Percentiles rank a stretch among this genome's conserved stretches.
These are phyloP conservation scores for Takifugu bimaculatus DNA, from an alignment of 2,113 vertebrate genomes.

Conservation along the genomic window DNA sequence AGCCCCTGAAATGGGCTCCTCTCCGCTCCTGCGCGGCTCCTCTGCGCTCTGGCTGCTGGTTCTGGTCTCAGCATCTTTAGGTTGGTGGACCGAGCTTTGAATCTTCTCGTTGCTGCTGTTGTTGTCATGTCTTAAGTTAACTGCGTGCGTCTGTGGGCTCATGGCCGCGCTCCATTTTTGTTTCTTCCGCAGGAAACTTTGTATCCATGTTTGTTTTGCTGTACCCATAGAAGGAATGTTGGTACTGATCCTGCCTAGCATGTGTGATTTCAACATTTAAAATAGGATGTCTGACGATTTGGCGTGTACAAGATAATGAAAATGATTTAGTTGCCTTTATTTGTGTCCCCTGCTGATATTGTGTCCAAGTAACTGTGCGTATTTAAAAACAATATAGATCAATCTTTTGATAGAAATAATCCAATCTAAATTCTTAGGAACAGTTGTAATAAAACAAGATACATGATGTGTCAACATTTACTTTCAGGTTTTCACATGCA, in stretches of 20 bases:
- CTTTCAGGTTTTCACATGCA: too few species aligned
- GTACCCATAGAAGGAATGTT: neutral
- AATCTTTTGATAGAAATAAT: neutral
- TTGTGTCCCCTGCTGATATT: too few species aligned
- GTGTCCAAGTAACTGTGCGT: too few species aligned
- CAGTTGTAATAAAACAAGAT: too few species aligned
- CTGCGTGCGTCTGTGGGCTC: slow-evolving; percentile 1
- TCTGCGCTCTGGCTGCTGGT: slow-evolving; percentile 18
- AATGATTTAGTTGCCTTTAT: too few species aligned
- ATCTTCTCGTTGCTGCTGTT: neutral
- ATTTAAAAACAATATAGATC: too few species aligned
- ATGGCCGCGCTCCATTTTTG: slow-evolving; percentile 35
- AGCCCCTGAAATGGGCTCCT: slow-evolving; percentile 34
- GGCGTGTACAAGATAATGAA: too few species aligned
- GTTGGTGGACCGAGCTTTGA: slow-evolving; percentile 28
- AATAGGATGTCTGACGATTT: too few species aligned
- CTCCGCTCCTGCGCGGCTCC: slow-evolving; percentile 17
- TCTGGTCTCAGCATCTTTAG: slow-evolving; percentile 34
- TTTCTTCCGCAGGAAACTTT: slow-evolving; percentile 6
- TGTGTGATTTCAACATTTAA: too few species aligned
- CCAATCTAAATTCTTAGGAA: too few species aligned
- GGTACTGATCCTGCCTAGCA: too few species aligned
- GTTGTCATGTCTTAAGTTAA: slow-evolving; percentile 1
- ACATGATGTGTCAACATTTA: too few species aligned
- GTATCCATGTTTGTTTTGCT: neutral